Base-by-base conservation (phyloP, 2,113 vertebrate species). In the Cyphomyrus plagiostoma region DNA sequence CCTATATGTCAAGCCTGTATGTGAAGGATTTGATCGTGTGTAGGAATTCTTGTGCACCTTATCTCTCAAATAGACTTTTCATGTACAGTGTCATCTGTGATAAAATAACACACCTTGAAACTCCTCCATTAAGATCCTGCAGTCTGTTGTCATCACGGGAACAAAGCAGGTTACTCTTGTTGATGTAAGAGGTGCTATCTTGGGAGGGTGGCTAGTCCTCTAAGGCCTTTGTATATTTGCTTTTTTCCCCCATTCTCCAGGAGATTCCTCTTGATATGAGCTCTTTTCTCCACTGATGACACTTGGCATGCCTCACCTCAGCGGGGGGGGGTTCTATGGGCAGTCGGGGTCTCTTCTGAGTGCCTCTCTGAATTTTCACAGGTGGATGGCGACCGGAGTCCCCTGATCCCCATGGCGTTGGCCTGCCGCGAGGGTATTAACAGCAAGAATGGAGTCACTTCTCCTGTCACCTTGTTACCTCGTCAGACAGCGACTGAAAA, bases 41-140 rank as follows among this genome's bases (percentile, higher is more conserved):
- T 19, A 80, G 10, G 17, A 39, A 42, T 35, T 80, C 35, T 42
- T 80, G 35, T 19, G 30, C 35, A 19, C 13, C 35, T 39, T 42
- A 80, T 80, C 74, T 80, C 15, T 80, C 74, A 80, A 80, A 80
- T 80, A 80, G 35, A 42, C 35, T 80, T 80, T 80, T 80, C 74
- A 42, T 80, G 74, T 80, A 80, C 15, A 8, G 35, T 80, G 74
- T 80, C 74, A 80, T 19, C 74, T 39, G 74, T 15, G 35, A 80
- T 80, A 70, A 70, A 70, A 70, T 70, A 42, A 42, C 74, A 80
- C 74, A 42, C 5, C 74, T 80, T 42, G 35, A 42, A 80, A 42
- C 30, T 42, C 30, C 74, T 80, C 74, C 74, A 19, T 39, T 39
- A 80, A 80, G 74, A 42, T 7, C 35, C 74, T 7, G 35, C 17